These are phyloP conservation scores for Drosophila leontia DNA, from an alignment of 1,140 invertebrate genomes.

Conservation along the genomic window DNA sequence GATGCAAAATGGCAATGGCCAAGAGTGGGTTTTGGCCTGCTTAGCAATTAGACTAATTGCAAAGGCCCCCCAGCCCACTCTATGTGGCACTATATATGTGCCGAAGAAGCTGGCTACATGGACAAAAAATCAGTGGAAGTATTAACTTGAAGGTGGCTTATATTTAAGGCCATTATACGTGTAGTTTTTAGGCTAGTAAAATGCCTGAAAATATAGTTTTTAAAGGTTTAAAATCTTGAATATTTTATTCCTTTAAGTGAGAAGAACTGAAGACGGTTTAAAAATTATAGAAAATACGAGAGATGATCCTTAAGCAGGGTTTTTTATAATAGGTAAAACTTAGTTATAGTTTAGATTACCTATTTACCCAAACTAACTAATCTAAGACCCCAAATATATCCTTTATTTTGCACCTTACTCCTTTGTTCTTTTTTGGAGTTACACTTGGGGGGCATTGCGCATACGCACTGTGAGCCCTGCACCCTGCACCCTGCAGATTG, in stretches of 20 bases:
- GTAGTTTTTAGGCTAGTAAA: neutral
- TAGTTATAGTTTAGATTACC: too few relatives aligned
- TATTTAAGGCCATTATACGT: neutral
- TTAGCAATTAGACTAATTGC: constrained; percentile 82
- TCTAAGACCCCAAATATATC: neutral
- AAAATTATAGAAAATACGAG: neutral
- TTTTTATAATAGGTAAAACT: too few relatives aligned
- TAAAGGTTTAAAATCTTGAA: fast-evolving
- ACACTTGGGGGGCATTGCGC: constrained; percentile 61
- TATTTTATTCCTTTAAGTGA: too few relatives aligned
- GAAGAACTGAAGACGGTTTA: neutral
- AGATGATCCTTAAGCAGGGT: neutral
- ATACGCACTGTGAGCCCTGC: constrained; percentile 71
- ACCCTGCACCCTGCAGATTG: constrained; percentile 43
- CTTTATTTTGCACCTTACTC: neutral
- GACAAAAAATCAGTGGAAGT: neutral
- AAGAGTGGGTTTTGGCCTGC: constrained; percentile 47
- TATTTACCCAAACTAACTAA: neutral
- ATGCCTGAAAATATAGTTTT: neutral
- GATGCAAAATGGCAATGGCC: constrained; percentile 77
- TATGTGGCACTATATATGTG: neutral
- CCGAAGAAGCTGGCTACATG: neutral
- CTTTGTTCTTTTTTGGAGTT: constrained; percentile 9
- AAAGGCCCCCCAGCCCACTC: constrained; percentile 31
- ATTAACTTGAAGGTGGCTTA: neutral